phyloP scores from a whole-genome alignment of 2,888 invertebrate genomes.

The Panzeria rudis region DNA sequence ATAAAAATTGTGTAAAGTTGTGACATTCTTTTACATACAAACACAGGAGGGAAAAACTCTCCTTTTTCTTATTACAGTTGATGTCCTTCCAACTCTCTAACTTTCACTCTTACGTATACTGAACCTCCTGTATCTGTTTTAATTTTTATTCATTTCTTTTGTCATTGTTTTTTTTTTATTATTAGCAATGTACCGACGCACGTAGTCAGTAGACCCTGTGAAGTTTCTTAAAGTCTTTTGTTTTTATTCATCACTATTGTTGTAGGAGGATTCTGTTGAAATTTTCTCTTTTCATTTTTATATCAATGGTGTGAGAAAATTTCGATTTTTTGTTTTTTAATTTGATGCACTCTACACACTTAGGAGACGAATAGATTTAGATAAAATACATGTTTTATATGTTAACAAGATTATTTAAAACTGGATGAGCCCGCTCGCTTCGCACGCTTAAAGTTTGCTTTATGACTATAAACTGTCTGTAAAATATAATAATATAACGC shows the following conservation, averaged over 20 bases:
- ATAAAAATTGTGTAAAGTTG: constrained; percentile 51
- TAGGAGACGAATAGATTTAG: background rate
- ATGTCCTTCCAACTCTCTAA: constrained; percentile 13
- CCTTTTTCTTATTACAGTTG: background rate
- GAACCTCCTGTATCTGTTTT: constrained; percentile 43
- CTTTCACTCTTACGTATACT: constrained; percentile 21
- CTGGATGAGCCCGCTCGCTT: no score
- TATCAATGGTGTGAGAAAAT: constrained; percentile 52
- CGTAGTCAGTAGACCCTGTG: constrained; percentile 34
- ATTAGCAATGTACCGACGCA: constrained; percentile 36
- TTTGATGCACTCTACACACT: constrained; percentile 2
- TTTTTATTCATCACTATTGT: constrained; percentile 58
- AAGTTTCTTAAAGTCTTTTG: constrained; percentile 53
- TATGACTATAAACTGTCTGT: no score
- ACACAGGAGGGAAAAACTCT: background rate
- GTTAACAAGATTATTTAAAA: no score
- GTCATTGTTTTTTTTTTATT: constrained; percentile 23
- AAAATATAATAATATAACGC: no score
- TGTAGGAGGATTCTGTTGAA: constrained; percentile 25
- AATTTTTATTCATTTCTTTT: constrained; percentile 66
- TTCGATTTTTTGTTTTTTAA: background rate
- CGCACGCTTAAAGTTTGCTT: no score
- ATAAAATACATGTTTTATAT: no score
- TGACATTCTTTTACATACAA: constrained; percentile 48
- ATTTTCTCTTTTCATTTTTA: constrained; percentile 28